phyloP scores from a whole-genome alignment of 2,113 vertebrate genomes.

The Scalopus aquaticus region DNA sequence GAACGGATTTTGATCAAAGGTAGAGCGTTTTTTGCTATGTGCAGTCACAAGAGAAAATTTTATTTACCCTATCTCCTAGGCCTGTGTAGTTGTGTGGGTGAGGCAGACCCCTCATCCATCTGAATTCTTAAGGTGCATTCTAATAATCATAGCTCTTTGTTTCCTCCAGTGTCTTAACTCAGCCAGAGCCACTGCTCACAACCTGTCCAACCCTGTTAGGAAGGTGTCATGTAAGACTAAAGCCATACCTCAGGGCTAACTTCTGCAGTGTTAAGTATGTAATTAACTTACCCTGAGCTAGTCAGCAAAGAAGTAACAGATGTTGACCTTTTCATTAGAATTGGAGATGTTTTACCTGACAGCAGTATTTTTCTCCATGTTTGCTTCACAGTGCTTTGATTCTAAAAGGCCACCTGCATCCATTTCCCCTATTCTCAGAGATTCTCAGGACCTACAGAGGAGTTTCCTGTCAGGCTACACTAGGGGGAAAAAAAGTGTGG shows the following conservation, averaged over 20 bases:
- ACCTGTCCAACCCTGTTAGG: neutral
- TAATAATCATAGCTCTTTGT: neutral
- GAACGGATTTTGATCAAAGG: neutral
- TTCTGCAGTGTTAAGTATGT: neutral
- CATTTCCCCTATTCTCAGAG: neutral
- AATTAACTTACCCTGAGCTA: neutral
- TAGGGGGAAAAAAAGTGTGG: neutral
- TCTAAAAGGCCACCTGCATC: neutral
- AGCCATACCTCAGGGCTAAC: neutral
- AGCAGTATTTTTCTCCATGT: neutral
- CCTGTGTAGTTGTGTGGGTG: neutral
- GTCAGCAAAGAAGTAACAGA: neutral
- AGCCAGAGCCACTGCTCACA: neutral
- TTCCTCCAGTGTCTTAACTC: neutral
- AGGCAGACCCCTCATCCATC: neutral
- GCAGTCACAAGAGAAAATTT: slow-evolving; percentile 5
- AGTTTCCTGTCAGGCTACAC: neutral
- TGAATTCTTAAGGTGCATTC: neutral
- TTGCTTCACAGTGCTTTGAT: neutral
- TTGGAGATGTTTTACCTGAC: neutral
- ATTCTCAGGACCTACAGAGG: neutral
- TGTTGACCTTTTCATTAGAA: neutral
- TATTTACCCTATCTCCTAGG: neutral
- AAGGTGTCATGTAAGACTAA: neutral
- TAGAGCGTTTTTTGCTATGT: neutral